Base-by-base conservation (phyloP, 1,140 invertebrate species). In the Globodera rostochiensis region DNA sequence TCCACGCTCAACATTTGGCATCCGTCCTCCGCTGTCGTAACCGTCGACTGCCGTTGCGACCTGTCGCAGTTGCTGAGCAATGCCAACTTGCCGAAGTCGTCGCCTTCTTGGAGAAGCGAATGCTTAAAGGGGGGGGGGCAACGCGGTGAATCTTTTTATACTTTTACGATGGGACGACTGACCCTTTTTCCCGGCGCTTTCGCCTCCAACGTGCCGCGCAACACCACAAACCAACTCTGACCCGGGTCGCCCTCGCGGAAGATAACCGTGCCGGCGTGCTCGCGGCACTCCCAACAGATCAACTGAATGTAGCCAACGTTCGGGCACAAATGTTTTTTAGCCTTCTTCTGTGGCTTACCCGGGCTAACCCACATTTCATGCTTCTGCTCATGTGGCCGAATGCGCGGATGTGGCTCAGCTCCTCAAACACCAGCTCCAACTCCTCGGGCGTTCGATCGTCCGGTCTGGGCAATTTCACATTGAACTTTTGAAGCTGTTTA, bases 181-280 rank as follows among this genome's bases (percentile, higher is more conserved):
- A 76, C 74, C 66, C 46, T 57, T 77, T 57, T 64, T 36, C 71
- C 74, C 15, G 36, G 19, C 46, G 77, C 13, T 82, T 66, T 80
- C 6, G 67, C 94, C 90, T 95, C 94, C 6, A 95, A 94, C 0
- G 94, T 94, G 19, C 94, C 94, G 86, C 93, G 93, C 49, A 95
- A 91, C 81, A 95, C 93, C 66, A 95, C 94, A 91, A 95, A 95
- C 95, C 95, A 95, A 45, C 94, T 94, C 83, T 93, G 93, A n/a
- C 94, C 95, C 90, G 94, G 94, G 88, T 95, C 94, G 67, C 95
- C 95, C 91, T 95, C 95, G 89, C 94, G 94, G 90, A 96, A 96
- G 86, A 95, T 92, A 73, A 94, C 93, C 82, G 93, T 94, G 73
- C 94, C 94, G 64, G 93, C 92, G 88, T 93, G 93, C n/a, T 93